These are phyloP conservation scores for Linnaemya vulpina DNA, from an alignment of 2,888 invertebrate genomes.

Conservation along the genomic window DNA sequence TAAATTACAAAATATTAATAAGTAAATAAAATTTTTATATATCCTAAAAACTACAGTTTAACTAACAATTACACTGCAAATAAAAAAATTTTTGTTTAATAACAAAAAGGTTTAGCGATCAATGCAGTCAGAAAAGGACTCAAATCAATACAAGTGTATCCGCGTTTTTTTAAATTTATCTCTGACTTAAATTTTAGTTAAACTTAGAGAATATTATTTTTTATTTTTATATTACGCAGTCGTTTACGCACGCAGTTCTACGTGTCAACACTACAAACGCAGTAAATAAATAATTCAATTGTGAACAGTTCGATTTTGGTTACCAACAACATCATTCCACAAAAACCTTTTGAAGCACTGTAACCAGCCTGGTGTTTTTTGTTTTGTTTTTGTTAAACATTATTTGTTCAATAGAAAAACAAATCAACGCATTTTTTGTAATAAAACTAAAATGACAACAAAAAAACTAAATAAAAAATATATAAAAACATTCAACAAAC, in stretches of 20 bases:
- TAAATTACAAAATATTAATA: slow-evolving; percentile 5
- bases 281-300: slow-evolving; percentile 1
- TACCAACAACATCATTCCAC: slow-evolving; percentile 11
- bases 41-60: neutral
- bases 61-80: slow-evolving; percentile 1
- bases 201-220: no score
- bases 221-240: neutral
- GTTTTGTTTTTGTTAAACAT: neutral
- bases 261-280: slow-evolving; percentile 48
- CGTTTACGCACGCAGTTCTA: slow-evolving; percentile 26
- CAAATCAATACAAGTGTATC: no score
- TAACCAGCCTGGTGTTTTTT: neutral
- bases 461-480: slow-evolving; percentile 7
- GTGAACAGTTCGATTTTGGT: slow-evolving; percentile 10
- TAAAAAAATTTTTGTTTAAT: no score
- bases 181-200: no score
- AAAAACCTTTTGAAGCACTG: slow-evolving; percentile 1
- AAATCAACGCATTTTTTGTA: slow-evolving; percentile 13
- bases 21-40: neutral
- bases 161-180: no score
- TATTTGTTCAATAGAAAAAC: slow-evolving; percentile 7
- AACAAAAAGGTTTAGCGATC: no score
- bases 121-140: no score
- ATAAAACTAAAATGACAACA: slow-evolving; percentile 19
- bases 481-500: neutral